Percentiles rank a stretch among this genome's conserved stretches.
Evolutionary conservation across 2,888 invertebrate genomes (phyloP).

Genomic region (Drosophila nr. fundita): DNA sequence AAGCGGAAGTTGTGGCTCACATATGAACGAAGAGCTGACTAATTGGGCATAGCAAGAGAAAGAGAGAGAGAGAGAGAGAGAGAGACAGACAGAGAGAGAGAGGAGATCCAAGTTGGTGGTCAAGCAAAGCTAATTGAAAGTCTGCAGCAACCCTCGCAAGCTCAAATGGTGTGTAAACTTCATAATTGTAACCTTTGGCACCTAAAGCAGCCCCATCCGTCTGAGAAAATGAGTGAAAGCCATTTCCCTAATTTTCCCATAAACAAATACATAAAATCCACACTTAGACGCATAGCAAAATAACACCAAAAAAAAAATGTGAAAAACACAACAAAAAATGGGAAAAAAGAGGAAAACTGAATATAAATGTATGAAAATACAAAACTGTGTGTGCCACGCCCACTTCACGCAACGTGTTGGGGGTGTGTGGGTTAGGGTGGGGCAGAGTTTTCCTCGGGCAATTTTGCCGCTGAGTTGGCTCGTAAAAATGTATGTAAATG

Average conservation of each 20-base stretch:
- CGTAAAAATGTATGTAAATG: conserved; percentile 81
- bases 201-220: conserved; percentile 41
- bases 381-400: conserved; percentile 42
- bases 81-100: neutral
- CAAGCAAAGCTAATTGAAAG: conserved; percentile 51
- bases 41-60: conserved; percentile 39
- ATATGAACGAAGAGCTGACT: conserved; percentile 26
- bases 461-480: conserved; percentile 57
- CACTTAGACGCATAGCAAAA: conserved; percentile 73
- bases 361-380: conserved; percentile 9
- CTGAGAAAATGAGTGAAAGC: conserved; percentile 71
- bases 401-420: conserved; percentile 26
- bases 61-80: neutral
- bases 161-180: conserved; percentile 80
- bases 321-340: conserved; percentile 9
- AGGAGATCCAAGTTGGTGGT: neutral
- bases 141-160: conserved; percentile 47
- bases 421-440: conserved; percentile 14
- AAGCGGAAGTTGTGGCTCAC: conserved; percentile 54
- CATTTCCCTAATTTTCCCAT: conserved; percentile 83
- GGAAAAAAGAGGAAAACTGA: neutral
- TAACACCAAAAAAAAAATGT: conserved; percentile 18
- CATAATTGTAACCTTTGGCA: conserved; percentile 81
- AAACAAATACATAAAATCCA: conserved; percentile 83
- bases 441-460: conserved; percentile 30